Evolutionary conservation across 37 sponge, comb jelly and placozoan genomes (phyloP), one percentile per base, ranked within the genome.

Genomic region (Agelas oroides): DNA sequence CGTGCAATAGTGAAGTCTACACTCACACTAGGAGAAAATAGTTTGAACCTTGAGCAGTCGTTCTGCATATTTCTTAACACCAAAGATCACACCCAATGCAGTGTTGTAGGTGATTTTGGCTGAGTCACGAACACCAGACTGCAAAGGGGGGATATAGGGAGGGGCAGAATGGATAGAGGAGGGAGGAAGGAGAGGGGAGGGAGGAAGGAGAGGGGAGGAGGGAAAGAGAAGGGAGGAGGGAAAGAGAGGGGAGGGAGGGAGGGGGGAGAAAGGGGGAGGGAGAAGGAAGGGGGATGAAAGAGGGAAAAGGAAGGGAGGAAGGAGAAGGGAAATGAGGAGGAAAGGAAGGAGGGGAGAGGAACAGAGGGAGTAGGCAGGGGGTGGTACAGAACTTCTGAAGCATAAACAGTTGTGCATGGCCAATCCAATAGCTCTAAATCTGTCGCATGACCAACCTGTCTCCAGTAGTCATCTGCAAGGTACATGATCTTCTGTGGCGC

Each of bases 401-500:
- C 3, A 46, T 8, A 46, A 46, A 46, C 8, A 46, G 6, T 12
- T 12, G 3, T 8, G 8, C 6, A 3, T 46, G 8, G 46, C 46
- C 46, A 46, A 46, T 46, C 46, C 6, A 46, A 46, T 3, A n/a
- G n/a, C n/a, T n/a, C n/a, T n/a, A n/a, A n/a, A n/a, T n/a, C n/a
- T n/a, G n/a, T n/a, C 46, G 8, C 46, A 46, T 46, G 46, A 46
- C 46, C 8, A 46, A 93, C 97, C 80, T 83, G 76, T 86, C 94
- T 85, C 56, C 88, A 93, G 36, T 83, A 87, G 39, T 92, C 89
- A 62, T 96, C 97, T 25, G 94, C 97, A 24, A 96, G 87, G 75
- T 96, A 96, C 97, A 96, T 96, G 24, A 96, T 96, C 77, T 96
- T 96, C 92, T 96, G 97, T 14, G 97, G 97, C 25, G 97, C 97